Evolutionary conservation across 1,140 invertebrate genomes (phyloP), one percentile per base, ranked within the genome.

Genomic region (Drosophila triauraria): DNA sequence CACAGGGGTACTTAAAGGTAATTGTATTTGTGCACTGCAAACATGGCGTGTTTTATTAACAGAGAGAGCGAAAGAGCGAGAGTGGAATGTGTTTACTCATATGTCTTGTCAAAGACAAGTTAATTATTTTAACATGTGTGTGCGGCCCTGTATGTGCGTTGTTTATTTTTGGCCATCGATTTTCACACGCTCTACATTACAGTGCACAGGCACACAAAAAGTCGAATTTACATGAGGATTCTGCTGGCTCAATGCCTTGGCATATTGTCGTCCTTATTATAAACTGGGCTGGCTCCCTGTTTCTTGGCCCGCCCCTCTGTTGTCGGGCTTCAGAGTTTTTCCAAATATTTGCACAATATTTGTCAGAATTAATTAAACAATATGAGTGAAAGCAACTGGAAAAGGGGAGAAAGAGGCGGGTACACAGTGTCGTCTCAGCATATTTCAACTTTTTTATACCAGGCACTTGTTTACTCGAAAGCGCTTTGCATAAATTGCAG

Each of bases 341-440:
- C 48, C 71, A 88, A 90, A 88, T 88, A 88, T 88, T 88, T 88
- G 75, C 81, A 63, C 75, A 85, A 76, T 90, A 80, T 85, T 90
- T 90, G 85, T 85, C 85, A 85, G 81, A 88, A 88, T 88, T 88
- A 88, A 88, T 88, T 90, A 88, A 88, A 85, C 78, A 90, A 75
- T 71, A 35, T 59, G 53, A 59, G 44, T 38, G 25, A 47, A n/a
- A 23, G 25, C 9, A 56, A 3, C n/a, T 5, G 10, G 10, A 17
- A 32, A 4, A 12, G 17, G 30, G 6, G 32, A 42, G 58, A 23
- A 23, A 10, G 20, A 44, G 30, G 20, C 40, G 30, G 15, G 43
- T 42, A 38, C 13, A 5, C 43, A 56, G 61, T 72, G 48, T 78
- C 67, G 72, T 42, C 81, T 84, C 78, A 82, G 82, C 82, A 86